Evolutionary conservation across 1,140 invertebrate genomes (phyloP), one percentile per base, ranked within the genome.

Genomic region (Popillia japonica): DNA sequence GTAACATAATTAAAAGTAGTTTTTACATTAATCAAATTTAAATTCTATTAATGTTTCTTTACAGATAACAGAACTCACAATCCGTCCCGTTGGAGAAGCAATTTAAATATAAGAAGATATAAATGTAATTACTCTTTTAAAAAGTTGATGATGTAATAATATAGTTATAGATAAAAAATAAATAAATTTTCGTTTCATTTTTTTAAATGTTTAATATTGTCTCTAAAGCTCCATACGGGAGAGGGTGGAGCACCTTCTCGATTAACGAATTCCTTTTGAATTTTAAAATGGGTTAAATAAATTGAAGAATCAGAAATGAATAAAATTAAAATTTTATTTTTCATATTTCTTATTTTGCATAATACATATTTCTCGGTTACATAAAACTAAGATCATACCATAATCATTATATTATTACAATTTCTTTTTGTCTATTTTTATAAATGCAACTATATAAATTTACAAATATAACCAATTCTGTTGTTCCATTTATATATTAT

Each of bases 61-160:
- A 11, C 61, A 74, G 72, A 44, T 74, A 40, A 74, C 72, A 17
- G 72, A 74, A 40, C 27, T 74, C 9, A 74, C 72, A 4, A 74
- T 74, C 14, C 34, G 72, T 3, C 72, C 72, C 40, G 72, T 74
- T 17, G 72, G 72, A 6, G 72, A 74, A 42, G 17, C 72, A 74
- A 40, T 74, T 41, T 74, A 72, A 34, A 34, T 34, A 4, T 4
- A 34, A 34, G 27, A 1, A 34, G 27, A 34, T 4, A 34, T 34
- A 34, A 34, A 34, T n/a, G n/a, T n/a, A n/a, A n/a, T n/a, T n/a
- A n/a, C n/a, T n/a, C n/a, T n/a, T n/a, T n/a, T n/a, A n/a, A n/a
- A n/a, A n/a, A n/a, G n/a, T n/a, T n/a, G n/a, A n/a, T n/a, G n/a
- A n/a, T n/a, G n/a, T n/a, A n/a, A n/a, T n/a, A n/a, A n/a, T n/a